These are phyloP conservation scores for Holacanthella duospinosa DNA, from an alignment of 2,888 invertebrate genomes.

Conservation along the genomic window DNA sequence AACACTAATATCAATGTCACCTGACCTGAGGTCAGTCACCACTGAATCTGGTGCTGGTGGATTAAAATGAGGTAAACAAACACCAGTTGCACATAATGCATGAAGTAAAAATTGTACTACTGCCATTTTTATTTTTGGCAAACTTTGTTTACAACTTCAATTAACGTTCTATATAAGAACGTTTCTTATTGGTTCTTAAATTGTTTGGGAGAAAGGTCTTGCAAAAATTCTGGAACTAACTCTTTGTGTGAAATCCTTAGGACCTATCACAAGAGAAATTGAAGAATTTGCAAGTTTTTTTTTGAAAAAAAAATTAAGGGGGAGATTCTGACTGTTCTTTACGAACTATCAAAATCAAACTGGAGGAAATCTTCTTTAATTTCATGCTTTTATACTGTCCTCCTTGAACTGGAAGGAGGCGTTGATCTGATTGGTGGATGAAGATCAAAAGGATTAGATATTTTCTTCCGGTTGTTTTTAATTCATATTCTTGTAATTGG, in stretches of 20 bases:
- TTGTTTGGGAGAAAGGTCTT: background rate
- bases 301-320: no score
- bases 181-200: no score
- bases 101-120: conserved; percentile 7
- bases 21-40: background rate
- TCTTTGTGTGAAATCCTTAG: background rate
- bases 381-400: no score
- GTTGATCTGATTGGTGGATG: background rate
- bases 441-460: background rate
- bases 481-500: no score
- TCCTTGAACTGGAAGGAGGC: no score
- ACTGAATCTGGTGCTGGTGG: background rate
- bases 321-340: background rate
- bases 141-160: background rate
- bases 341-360: conserved; percentile 1
- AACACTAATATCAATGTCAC: background rate
- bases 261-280: background rate
- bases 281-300: background rate
- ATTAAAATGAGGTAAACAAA: conserved; percentile 8
- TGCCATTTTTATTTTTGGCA: background rate
- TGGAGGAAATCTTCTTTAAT: background rate
- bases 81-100: conserved; percentile 1
- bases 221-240: background rate
- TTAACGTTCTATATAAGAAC: no score
- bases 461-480: no score